Evolutionary conservation across 2,113 vertebrate species (phyloP).

Genomic region (Cebus imitator): DNA sequence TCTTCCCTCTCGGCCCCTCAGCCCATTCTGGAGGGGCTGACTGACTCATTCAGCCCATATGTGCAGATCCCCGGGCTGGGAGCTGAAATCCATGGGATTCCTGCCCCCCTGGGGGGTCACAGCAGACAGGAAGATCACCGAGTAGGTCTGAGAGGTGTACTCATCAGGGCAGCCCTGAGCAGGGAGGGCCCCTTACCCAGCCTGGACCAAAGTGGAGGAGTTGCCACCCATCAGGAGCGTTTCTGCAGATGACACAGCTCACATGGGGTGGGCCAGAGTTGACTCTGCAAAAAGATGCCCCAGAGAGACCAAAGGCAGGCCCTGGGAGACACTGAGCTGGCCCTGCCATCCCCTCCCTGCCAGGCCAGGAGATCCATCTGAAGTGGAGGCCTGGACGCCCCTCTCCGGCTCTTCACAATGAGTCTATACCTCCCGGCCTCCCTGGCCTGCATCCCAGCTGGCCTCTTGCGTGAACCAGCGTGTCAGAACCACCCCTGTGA

Average conservation of each 20-base stretch:
- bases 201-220: too few relatives aligned
- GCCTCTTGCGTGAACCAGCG: background rate
- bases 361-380: background rate
- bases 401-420: fast-evolving
- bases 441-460: fast-evolving
- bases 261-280: fast-evolving
- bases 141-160: background rate
- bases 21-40: background rate
- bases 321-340: fast-evolving
- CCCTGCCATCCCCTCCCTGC: fast-evolving
- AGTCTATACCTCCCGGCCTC: background rate
- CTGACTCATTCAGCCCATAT: fast-evolving
- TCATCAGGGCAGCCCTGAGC: fast-evolving
- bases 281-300: fast-evolving
- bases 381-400: background rate
- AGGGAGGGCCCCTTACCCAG: background rate
- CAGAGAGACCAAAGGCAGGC: background rate
- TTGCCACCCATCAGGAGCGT: fast-evolving
- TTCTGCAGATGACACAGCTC: fast-evolving
- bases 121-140: fast-evolving
- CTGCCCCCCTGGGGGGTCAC: fast-evolving
- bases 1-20: fast-evolving
- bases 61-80: background rate
- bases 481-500: fast-evolving
- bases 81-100: background rate